phyloP scores from a whole-genome alignment of 2,113 vertebrate genomes.

The Indicator maculatus region DNA sequence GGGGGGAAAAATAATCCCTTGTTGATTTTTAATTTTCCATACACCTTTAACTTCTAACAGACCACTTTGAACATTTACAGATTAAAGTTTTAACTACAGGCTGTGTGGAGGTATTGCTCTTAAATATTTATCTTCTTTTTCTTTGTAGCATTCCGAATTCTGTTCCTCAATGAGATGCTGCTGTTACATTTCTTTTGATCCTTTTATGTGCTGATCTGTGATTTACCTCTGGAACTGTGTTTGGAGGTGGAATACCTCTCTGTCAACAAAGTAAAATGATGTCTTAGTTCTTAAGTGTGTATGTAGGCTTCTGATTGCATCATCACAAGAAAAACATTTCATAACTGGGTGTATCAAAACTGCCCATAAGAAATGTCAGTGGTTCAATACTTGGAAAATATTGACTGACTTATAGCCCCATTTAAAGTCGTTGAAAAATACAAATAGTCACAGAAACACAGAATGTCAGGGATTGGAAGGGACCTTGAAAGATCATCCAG shows the following conservation, averaged over 20 bases:
- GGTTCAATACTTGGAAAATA: constrained; percentile 49
- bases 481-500: too few relatives aligned
- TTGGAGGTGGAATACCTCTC: constrained; percentile 48
- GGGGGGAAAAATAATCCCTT: not conserved
- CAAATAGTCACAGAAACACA: not conserved
- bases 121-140: not conserved
- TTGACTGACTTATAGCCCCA: constrained; percentile 39
- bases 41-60: not conserved
- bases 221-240: constrained; percentile 52
- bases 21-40: not conserved
- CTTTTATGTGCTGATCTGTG: constrained; percentile 8
- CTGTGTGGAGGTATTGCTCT: not conserved
- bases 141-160: not conserved
- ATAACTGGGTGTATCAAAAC: constrained; percentile 52
- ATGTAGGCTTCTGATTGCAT: constrained; percentile 56
- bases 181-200: constrained; percentile 55
- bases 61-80: not conserved
- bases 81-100: not conserved
- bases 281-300: constrained; percentile 51
- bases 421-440: constrained; percentile 63
- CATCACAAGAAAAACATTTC: constrained; percentile 37
- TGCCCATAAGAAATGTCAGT: constrained; percentile 54
- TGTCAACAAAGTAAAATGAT: constrained; percentile 40
- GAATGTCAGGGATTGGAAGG: too few relatives aligned
- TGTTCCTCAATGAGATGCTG: constrained; percentile 8